Evolutionary conservation across 2,888 invertebrate species (phyloP), one percentile per base, ranked within the genome.

Genomic region (Pammene aurita): DNA sequence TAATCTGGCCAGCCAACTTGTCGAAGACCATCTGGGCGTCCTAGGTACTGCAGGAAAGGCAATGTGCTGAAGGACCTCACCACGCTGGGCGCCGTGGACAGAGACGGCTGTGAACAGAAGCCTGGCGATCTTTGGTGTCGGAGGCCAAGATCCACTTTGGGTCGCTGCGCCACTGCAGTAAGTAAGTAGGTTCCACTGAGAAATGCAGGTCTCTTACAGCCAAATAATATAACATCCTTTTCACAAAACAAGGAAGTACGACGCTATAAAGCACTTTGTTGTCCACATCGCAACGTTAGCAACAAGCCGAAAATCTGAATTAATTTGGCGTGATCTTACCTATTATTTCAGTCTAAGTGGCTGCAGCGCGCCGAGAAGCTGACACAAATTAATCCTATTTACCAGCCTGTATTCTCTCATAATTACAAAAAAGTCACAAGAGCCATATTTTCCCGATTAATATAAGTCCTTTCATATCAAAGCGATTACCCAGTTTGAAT

Each of bases 301-400:
- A 34, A 34, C 65, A 58, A 58, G 63, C 18, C 63, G 35, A 55
- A 64, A 69, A 65, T 69, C 60, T 60, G 64, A 65, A 65, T 69
- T 54, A 69, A 65, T 60, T 54, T 52, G 35, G 13, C 50, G 63
- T 68, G 68, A 63, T 68, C 63, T 68, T 69, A 65, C 65, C 60
- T 65, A 69, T 69, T 69, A 69, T 65, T 65, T 69, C 55, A 50
- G 60, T 55, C 65, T 58, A 69, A 69, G 69, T 70, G 61, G 70
- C 69, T 69, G 60, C 46, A 60, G 65, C 57, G 46, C 46, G 42
- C 67, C 58, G 73, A 69, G 72, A 75, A 75, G 74, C 75, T 77
- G 78, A 77, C 75, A 77, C 74, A 77, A 80, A 77, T 78, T 77
- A 79, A 79, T 77, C 77, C 75, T 78, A 78, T 80, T 80, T 78